Conservation (phyloP, 53 echinoderm and acorn worm species). For the Arbacia lixula region DNA sequence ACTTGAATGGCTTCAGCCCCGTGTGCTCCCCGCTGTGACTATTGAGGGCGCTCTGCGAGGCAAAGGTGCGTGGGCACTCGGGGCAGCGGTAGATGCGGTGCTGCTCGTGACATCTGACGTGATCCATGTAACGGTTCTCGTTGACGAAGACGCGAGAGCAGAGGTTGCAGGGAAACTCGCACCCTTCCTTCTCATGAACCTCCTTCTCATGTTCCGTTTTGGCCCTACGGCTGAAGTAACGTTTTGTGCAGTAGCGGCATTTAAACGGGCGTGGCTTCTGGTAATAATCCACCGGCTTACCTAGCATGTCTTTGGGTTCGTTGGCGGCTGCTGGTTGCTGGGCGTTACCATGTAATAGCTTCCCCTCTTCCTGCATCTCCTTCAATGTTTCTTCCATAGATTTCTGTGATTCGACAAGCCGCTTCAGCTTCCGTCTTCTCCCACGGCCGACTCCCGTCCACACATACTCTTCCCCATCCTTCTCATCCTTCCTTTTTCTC, state of each 20-base stretch:
- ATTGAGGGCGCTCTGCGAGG: constrained; percentile 41
- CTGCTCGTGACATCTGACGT: constrained; percentile 2
- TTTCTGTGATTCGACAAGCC: background rate
- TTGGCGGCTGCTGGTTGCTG: background rate
- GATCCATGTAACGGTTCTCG: background rate
- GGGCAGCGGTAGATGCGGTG: constrained; percentile 21
- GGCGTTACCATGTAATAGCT: background rate
- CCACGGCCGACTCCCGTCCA: too few relatives aligned
- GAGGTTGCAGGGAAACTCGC: background rate
- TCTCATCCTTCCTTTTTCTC: too few relatives aligned
- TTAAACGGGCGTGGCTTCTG: background rate
- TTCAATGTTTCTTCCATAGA: background rate
- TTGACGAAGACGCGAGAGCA: constrained; percentile 12
- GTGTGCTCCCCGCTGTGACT: constrained; percentile 50
- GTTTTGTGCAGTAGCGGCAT: constrained; percentile 37
- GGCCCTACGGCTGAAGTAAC: background rate
- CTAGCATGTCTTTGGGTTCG: constrained; percentile 37
- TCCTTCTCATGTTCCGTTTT: constrained; percentile 24
- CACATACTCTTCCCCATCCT: too few relatives aligned
- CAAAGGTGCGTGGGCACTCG: constrained; percentile 17
- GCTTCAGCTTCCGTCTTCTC: background rate
- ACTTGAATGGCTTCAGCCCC: constrained; percentile 40
- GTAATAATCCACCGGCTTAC: background rate
- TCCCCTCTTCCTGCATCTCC: background rate
- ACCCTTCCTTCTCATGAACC: background rate